These are phyloP conservation scores for Brachypodius melanocephalos DNA, from an alignment of 2,113 vertebrate genomes.

Conservation along the genomic window DNA sequence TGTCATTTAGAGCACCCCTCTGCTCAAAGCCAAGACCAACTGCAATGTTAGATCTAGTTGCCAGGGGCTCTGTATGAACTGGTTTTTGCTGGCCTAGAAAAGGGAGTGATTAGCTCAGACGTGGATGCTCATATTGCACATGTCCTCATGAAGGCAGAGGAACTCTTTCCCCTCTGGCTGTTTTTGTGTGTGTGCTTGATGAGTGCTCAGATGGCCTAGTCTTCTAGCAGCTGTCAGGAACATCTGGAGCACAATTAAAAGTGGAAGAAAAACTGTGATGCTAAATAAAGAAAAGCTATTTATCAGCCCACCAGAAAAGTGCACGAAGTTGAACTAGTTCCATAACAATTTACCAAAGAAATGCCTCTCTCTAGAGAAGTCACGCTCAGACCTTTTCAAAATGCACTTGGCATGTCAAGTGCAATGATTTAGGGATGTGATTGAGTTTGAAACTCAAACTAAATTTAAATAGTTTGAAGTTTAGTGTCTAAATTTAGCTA, in stretches of 20 bases:
- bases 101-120: not conserved
- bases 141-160: not conserved
- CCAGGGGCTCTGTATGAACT: not conserved
- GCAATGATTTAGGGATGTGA: not conserved
- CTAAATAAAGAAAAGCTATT: not conserved
- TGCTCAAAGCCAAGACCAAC: not conserved
- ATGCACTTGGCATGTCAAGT: not conserved
- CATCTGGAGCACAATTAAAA: conserved; percentile 8
- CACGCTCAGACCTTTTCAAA: not conserved
- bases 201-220: not conserved
- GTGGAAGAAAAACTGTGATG: not conserved
- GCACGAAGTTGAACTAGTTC: not conserved
- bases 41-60: not conserved
- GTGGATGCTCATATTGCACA: not conserved
- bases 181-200: not conserved
- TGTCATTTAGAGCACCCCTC: not conserved
- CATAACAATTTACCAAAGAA: not conserved
- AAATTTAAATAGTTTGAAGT: not conserved
- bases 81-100: not conserved
- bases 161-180: not conserved
- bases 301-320: not conserved
- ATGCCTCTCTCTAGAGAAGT: not conserved
- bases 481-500: not conserved
- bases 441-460: not conserved
- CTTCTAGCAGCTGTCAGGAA: not conserved